Evolutionary conservation across 2,113 vertebrate species (phyloP).

Genomic region (Otocyon megalotis): DNA sequence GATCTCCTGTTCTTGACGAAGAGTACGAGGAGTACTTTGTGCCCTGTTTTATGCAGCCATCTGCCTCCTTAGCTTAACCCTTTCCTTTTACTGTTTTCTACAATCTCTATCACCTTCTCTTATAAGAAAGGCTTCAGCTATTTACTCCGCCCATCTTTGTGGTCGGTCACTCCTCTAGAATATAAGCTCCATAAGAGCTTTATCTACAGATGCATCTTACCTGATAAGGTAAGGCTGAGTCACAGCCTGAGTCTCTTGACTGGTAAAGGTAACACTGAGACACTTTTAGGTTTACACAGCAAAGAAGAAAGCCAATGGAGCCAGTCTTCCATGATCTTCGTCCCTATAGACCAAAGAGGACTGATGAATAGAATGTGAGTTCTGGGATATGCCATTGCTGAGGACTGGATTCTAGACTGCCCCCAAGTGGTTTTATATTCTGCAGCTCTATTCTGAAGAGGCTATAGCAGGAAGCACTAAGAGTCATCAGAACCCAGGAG

Average conservation of each 20-base stretch:
- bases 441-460: background rate
- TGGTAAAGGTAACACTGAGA: background rate
- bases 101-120: background rate
- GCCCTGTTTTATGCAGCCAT: background rate
- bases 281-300: background rate
- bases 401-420: background rate
- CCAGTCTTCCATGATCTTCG: background rate
- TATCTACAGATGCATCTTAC: no score
- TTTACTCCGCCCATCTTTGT: background rate
- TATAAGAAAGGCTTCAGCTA: background rate
- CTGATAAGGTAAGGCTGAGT: background rate
- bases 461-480: background rate
- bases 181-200: background rate
- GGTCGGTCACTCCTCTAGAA: background rate
- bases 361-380: background rate
- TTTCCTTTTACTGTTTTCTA: background rate
- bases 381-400: background rate
- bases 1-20: background rate
- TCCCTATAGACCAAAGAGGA: background rate
- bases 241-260: background rate
- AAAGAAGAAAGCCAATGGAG: background rate
- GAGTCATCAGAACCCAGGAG: background rate
- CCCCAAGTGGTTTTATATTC: background rate
- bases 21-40: background rate
- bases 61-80: background rate